Base-by-base conservation (phyloP, 2,113 vertebrate species). In the Erythrocebus patas region DNA sequence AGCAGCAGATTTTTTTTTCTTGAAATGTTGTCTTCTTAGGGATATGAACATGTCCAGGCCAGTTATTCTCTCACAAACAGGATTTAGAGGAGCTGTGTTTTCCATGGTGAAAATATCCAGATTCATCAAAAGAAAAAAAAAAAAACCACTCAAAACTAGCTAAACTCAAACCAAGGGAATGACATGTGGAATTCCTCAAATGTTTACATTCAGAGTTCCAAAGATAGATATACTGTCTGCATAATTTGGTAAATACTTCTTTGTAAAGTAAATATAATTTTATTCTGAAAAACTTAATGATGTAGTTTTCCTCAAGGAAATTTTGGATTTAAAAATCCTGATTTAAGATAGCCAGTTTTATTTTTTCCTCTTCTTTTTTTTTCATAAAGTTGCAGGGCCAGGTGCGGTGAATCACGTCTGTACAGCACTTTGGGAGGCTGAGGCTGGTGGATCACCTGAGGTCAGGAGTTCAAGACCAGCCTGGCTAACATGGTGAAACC, bases 251-350 rank as follows among this genome's bases (percentile, higher is more conserved):
- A 90, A 85, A 91, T 92, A 86, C 61, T 97, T 95, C 50, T 76
- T 88, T 79, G 57, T 66, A 83, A 95, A 94, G 66, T 85, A 96
- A 96, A 72, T 68, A 45, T 40, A 78, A 89, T 83, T 96, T 97
- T 92, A 55, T 94, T 89, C 32, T 79, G 40, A 76, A 57, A 96
- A 92, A 93, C 35, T 61, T 68, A 92, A 57, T 1, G 35, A 52
- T 30, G 83, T 13, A 68, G 50, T 66, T 91, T 55, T 83, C 48
- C 35, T 94, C 9, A 22, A 79, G 64, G 50, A 72, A 79, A 81
- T 91, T 64, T 85, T 38, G 27, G 40, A 52, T 81, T 48, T 11
- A 92, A 59, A 78, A 43, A 40, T 73, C 23, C 52, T 50, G 38
- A 75, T 30, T 59, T 66, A 91, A 93, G 35, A 83, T 57, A 83